Evolutionary conservation across 2,113 vertebrate genomes (phyloP).

Genomic region (Anguilla rostrata): DNA sequence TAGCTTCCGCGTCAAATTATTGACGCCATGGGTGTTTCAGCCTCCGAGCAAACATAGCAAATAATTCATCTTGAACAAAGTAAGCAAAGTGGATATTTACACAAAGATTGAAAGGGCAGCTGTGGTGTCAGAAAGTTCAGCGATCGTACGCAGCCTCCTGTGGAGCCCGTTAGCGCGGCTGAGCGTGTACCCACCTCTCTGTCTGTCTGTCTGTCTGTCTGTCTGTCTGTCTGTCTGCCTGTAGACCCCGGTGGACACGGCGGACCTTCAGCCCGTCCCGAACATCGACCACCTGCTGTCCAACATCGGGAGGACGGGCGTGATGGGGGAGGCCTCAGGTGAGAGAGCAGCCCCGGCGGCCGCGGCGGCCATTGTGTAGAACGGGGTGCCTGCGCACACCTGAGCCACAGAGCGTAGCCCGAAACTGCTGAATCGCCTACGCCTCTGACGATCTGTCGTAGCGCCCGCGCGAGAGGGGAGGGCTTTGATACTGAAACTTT

Average conservation of each 20-base stretch:
- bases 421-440: not conserved
- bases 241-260: conserved; percentile 91
- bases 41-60: too few relatives aligned
- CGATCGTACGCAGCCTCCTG: too few relatives aligned
- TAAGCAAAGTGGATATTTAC: too few relatives aligned
- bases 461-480: not conserved
- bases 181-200: not conserved
- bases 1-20: too few relatives aligned
- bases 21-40: too few relatives aligned
- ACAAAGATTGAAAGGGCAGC: too few relatives aligned
- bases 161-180: not conserved
- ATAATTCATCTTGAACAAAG: too few relatives aligned
- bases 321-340: conserved; percentile 89
- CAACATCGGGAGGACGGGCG: conserved; percentile 89
- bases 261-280: conserved; percentile 86
- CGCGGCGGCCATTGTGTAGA: not conserved
- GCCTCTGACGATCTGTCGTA: not conserved
- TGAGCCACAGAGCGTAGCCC: not conserved
- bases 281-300: conserved; percentile 97
- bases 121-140: too few relatives aligned
- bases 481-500: not conserved
- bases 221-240: not conserved
- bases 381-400: not conserved
- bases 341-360: conserved; percentile 45
- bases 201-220: not conserved